These are phyloP conservation scores for Nautilus pompilius DNA, from an alignment of 1,140 invertebrate genomes.

Conservation along the genomic window DNA sequence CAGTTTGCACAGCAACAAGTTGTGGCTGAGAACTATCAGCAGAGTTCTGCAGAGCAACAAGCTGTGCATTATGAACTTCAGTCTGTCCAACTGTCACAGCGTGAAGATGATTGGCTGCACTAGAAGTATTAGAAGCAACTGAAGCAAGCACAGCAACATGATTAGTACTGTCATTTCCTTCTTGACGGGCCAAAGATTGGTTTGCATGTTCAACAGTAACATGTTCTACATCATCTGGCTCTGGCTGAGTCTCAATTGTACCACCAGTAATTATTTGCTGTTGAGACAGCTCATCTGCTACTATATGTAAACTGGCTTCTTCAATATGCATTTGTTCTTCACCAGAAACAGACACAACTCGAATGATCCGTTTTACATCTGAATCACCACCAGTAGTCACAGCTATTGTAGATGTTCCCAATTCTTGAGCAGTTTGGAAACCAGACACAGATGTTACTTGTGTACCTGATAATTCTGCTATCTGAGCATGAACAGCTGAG, in stretches of 20 bases:
- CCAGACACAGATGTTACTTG: constrained; percentile 3
- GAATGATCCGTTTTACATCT: constrained; percentile 20
- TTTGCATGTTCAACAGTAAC: neutral
- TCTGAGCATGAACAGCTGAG: constrained; percentile 13
- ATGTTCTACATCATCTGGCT: neutral
- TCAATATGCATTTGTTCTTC: constrained; percentile 25
- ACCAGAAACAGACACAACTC: constrained; percentile 26
- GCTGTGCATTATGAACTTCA: constrained; percentile 27
- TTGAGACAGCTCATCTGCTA: neutral
- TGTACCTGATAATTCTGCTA: constrained; percentile 3
- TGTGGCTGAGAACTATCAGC: constrained; percentile 33
- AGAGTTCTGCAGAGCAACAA: constrained; percentile 40
- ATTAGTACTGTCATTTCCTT: constrained; percentile 16
- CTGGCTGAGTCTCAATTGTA: neutral
- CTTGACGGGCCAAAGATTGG: neutral
- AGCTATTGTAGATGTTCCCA: neutral
- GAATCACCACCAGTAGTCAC: neutral
- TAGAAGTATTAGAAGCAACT: constrained; percentile 23
- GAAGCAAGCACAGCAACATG: constrained; percentile 29
- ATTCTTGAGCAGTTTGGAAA: constrained; percentile 17
- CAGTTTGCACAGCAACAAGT: constrained; percentile 38
- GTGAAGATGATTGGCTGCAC: constrained; percentile 19
- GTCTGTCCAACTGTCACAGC: constrained; percentile 8
- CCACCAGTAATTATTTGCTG: neutral
- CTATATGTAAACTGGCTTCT: constrained; percentile 4